A percentile compares a stretch with the other conserved stretches of the same genome.
phyloP scores from a whole-genome alignment of 2,113 vertebrate species.

The Rhea pennata region DNA sequence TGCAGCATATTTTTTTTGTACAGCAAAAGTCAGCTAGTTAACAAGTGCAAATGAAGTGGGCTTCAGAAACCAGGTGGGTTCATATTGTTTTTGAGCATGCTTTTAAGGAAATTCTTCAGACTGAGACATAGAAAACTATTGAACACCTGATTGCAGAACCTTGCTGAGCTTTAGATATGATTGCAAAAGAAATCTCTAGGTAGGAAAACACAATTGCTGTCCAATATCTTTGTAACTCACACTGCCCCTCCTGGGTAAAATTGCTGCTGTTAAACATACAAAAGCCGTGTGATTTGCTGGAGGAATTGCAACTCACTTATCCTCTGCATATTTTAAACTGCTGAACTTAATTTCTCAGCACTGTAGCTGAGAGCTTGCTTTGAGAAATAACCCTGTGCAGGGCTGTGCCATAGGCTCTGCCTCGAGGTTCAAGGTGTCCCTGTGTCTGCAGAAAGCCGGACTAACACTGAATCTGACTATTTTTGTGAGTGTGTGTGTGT shows the following conservation, averaged over 20 bases:
- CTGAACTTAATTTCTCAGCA: neutral
- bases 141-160: neutral
- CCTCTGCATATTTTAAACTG: neutral
- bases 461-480: neutral
- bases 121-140: neutral
- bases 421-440: no score
- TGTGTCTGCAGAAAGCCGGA: neutral
- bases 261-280: neutral
- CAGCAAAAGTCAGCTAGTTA: neutral
- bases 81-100: neutral
- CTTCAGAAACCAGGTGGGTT: neutral
- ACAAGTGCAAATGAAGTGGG: neutral
- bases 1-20: neutral
- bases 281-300: neutral
- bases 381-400: neutral
- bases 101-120: neutral
- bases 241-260: neutral
- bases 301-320: neutral
- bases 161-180: accelerated
- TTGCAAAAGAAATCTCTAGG: neutral
- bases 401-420: neutral
- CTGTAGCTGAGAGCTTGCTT: neutral
- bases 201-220: neutral
- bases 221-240: neutral
- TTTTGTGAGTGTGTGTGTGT: no score